Base-by-base conservation (phyloP, 2,113 vertebrate genomes). In the Chascanopsetta lugubris region DNA sequence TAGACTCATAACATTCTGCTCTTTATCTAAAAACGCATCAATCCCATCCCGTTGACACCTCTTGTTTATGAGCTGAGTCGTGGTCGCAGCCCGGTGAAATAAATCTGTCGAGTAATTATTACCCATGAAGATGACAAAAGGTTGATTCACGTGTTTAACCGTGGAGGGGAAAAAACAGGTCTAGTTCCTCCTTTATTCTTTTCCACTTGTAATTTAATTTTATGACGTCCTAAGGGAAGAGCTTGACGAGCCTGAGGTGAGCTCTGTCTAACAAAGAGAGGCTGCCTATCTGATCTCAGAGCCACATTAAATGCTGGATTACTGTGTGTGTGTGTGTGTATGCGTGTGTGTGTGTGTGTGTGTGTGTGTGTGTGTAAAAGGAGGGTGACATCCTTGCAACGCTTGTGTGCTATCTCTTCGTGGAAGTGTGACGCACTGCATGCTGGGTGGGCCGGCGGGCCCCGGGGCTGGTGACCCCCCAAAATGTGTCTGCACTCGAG, bases 381-480 rank as follows among this genome's bases (percentile, higher is more conserved):
- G 48, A 59, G 13, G 21, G 50, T 62, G 40, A 61, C 61, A 61
- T 61, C 61, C 32, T 11, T 15, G 59, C 57, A 21, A 61, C 53
- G 9, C 12, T 55, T 71, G n/a, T 66, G 30, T 66, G 32, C 77
- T 81, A 71, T 77, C 75, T 85, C 56, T 53, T 5, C 13, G n/a
- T 17, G 3, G 13, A n/a, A n/a, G n/a, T 27, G 43, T 42, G 40
- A 62, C 21, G 61, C 60, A 53, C 34, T 36, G 69, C 77, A 74
- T 70, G 77, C 26, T 83, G 79, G 81, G 81, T 88, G 86, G 86
- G 81, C 79, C 2, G 8, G 81, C 79, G 2, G 8, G 53, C 61
- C 55, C 26, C 32, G 6, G 0, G 32, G 54, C 55, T 34, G 26
- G 67, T 72, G 82, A 79, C 80, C 84, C 82, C 65, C 34, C 12